Percentiles rank a stretch among this genome's conserved stretches.
Conservation (phyloP, 2,797 vertebrate genomes). For the Silurus aristotelis region DNA sequence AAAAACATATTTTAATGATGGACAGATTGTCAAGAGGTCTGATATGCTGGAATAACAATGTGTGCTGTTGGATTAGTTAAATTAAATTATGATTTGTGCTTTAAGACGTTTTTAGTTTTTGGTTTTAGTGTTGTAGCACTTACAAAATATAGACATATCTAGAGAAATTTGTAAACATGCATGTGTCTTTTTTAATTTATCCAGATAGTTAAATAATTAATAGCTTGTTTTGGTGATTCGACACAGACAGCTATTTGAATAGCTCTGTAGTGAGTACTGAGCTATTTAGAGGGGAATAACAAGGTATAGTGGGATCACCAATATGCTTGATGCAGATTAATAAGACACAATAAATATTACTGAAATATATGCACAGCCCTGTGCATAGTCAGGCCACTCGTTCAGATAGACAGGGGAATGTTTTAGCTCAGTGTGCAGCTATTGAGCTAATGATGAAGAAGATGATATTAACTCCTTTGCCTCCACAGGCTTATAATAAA, state of each 20-base stretch:
- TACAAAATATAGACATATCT: neutral
- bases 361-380: neutral
- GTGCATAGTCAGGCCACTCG: constrained; percentile 3
- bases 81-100: neutral
- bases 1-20: neutral
- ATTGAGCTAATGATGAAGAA: constrained; percentile 37
- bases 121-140: neutral
- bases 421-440: constrained; percentile 32
- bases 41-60: neutral
- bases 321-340: neutral
- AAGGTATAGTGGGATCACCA: neutral
- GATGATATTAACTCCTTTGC: constrained; percentile 31
- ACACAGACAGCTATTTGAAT: neutral
- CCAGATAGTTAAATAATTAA: neutral
- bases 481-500: constrained; percentile 23
- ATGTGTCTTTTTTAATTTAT: neutral
- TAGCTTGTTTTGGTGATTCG: neutral
- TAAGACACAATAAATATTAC: constrained; percentile 1
- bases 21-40: neutral
- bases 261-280: neutral
- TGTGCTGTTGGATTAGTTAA: neutral
- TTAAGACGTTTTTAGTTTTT: constrained; percentile 1
- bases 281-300: no score
- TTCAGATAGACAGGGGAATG: constrained; percentile 25
- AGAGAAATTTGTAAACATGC: neutral